A percentile compares a stretch with the other conserved stretches of the same genome.
These are phyloP conservation scores for Lacanobia wlatinum DNA, from an alignment of 2,888 invertebrate species.

Conservation along the genomic window DNA sequence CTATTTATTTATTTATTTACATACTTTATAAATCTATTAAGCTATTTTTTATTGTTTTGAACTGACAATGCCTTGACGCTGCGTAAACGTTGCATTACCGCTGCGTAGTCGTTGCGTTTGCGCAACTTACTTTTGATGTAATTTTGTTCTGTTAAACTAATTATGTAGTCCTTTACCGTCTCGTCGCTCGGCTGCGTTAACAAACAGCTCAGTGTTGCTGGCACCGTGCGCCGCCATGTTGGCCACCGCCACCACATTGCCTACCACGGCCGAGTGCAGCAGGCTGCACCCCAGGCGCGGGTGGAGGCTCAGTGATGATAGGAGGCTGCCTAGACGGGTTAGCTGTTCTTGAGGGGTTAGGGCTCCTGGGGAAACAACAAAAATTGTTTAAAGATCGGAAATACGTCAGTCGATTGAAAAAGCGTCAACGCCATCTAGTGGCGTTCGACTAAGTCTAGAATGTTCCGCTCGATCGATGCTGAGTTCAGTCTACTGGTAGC, in stretches of 20 bases:
- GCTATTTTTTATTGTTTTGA: no score
- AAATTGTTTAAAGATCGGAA: no score
- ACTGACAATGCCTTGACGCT: background rate
- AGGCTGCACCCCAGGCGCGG: constrained; percentile 91
- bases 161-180: constrained; percentile 65
- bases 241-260: constrained; percentile 84
- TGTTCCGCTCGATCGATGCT: no score
- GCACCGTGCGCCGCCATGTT: constrained; percentile 76
- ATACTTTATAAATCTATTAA: no score
- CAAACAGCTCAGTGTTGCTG: constrained; percentile 89
- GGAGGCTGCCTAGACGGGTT: constrained; percentile 91
- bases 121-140: background rate
- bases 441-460: no score
- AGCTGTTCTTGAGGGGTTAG: constrained; percentile 91
- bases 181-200: constrained; percentile 85
- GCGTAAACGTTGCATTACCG: background rate
- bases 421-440: no score
- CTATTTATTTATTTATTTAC: no score
- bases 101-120: background rate
- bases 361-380: constrained; percentile 81
- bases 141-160: background rate
- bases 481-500: no score
- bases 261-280: constrained; percentile 71
- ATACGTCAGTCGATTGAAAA: no score
- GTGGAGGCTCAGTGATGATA: constrained; percentile 90